Base-by-base conservation (phyloP, 2,888 invertebrate genomes). In the Geophilus truncorum region DNA sequence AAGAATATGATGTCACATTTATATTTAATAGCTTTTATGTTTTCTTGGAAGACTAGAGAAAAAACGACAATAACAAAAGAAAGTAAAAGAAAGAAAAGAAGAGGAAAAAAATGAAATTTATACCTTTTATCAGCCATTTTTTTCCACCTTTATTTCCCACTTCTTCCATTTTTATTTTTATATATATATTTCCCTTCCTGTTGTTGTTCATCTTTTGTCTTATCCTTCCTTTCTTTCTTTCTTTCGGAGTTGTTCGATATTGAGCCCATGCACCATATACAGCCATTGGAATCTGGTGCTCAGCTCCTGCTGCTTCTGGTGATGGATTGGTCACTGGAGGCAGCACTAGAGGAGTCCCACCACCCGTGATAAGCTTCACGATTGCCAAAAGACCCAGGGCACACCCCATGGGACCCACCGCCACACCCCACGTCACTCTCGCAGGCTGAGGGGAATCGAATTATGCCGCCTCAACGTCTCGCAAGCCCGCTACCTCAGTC, bases 341-440 rank as follows among this genome's bases (percentile, higher is more conserved):
- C 70, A 70, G 70, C 70, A 70, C 25, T 70, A 28, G 70, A 70
- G 25, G 70, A 25, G 70, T 70, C 70, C 70, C 70, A 70, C 70
- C 70, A 70, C 70, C 70, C 70, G 70, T 70, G 70, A 70, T 70
- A 70, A 70, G 70, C 70, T 70, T 70, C 70, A 70, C 70, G 70
- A 70, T 70, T 70, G 70, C 70, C 70, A 70, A 70, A 70, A 70
- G 70, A 70, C 70, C 70, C 70, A 70, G 70, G 70, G 70, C 70
- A 70, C 70, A 70, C 70, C 70, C 70, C 70, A 70, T 28, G 70
- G 70, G 70, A 70, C 70, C 70, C 70, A 70, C 70, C 70, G 28
- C 70, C 70, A 70, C 70, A 70, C 70, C 70, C 70, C 1, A 70
- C 70, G 70, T 70, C 70, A 70, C 70, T 70, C 70, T 70, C 28